phyloP scores from a whole-genome alignment of 1,140 invertebrate genomes.

The Scaptomyza graminum region DNA sequence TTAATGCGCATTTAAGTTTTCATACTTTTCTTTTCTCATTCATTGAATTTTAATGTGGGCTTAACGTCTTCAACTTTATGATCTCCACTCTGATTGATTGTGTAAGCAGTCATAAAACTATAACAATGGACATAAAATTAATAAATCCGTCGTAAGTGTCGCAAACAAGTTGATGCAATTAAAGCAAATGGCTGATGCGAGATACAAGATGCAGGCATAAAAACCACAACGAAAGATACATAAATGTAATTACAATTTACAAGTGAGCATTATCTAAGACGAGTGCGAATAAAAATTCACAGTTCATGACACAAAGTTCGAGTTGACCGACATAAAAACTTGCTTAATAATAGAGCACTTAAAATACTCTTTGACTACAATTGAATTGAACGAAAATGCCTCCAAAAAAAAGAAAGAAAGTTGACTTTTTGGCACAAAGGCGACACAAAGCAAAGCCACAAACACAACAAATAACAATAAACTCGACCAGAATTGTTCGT shows the following conservation, averaged over 20 bases:
- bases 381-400: constrained; percentile 36
- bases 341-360: constrained; percentile 55
- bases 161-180: not conserved
- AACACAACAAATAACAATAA: constrained; percentile 10
- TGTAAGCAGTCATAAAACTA: constrained; percentile 32
- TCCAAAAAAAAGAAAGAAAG: constrained; percentile 55
- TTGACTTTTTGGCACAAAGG: constrained; percentile 37
- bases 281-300: constrained; percentile 51
- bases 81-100: constrained; percentile 9
- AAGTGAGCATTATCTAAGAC: constrained; percentile 63
- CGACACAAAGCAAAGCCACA: constrained; percentile 21
- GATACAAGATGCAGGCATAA: not conserved
- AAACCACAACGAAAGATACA: constrained; percentile 1
- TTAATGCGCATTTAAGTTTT: not conserved
- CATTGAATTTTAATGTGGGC: not conserved
- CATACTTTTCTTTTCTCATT: constrained; percentile 1
- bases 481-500: constrained; percentile 43
- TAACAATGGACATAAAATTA: constrained; percentile 39
- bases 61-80: constrained; percentile 2
- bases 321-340: constrained; percentile 19
- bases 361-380: constrained; percentile 21
- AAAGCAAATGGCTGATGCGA: constrained; percentile 5
- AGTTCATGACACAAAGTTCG: constrained; percentile 66
- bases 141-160: constrained; percentile 19
- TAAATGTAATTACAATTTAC: constrained; percentile 32